phyloP scores from a whole-genome alignment of 1,140 invertebrate genomes.

The Oscheius sp. region DNA sequence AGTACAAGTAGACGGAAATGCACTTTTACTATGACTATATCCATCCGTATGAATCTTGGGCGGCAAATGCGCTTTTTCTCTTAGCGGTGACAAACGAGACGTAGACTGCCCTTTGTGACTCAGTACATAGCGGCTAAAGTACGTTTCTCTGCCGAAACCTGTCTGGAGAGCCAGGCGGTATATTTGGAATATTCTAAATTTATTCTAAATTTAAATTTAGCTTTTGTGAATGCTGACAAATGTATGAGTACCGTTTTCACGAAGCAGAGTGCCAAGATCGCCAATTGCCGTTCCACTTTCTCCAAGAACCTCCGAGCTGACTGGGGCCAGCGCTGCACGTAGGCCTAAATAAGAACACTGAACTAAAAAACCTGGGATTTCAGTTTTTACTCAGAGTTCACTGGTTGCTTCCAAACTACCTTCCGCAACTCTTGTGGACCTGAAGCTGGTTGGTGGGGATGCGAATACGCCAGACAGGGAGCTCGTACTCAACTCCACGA shows the following conservation, averaged over 20 bases:
- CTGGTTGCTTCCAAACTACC: constrained; percentile 11
- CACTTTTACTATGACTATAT: no score
- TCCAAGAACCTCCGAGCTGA: constrained; percentile 8
- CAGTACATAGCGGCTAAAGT: no score
- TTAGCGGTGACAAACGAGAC: no score
- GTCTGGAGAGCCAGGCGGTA: no score
- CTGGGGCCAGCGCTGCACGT: constrained; percentile 31
- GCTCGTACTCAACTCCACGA: constrained; percentile 12
- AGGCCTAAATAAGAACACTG: no score
- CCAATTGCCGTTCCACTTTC: not conserved
- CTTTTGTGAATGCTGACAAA: constrained; percentile 15
- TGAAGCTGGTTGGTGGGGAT: constrained; percentile 27
- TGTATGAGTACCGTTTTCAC: constrained; percentile 19
- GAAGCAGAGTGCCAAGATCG: not conserved
- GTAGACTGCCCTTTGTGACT: no score
- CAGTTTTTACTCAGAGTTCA: constrained; percentile 15
- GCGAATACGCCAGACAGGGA: constrained; percentile 28
- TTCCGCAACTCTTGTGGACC: constrained; percentile 5
- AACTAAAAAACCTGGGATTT: not conserved
- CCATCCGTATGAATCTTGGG: no score
- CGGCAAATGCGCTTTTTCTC: no score
- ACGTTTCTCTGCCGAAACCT: no score
- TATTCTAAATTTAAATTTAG: not conserved
- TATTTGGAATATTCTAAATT: no score
- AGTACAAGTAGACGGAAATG: no score